Evolutionary conservation across 2,797 vertebrate genomes (phyloP).

Genomic region (Acanthurus lineatus): DNA sequence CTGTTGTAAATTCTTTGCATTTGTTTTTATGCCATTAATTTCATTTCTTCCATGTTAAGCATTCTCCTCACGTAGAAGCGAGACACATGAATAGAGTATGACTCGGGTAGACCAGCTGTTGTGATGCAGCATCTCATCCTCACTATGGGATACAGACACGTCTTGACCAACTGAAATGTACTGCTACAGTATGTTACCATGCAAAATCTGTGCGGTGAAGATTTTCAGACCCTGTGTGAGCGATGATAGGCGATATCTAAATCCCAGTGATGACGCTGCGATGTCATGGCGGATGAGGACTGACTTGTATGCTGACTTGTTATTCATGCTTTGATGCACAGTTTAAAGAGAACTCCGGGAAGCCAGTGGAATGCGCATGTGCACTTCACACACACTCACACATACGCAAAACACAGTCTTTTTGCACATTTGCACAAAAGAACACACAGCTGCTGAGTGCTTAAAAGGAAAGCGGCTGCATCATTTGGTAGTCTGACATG

Average conservation of each 20-base stretch:
- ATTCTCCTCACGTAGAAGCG: background rate
- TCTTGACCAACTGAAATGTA: conserved; percentile 1
- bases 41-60: background rate
- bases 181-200: conserved; percentile 44
- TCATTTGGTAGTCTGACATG: conserved; percentile 70
- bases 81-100: conserved; percentile 3
- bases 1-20: background rate
- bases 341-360: conserved; percentile 85
- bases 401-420: conserved; percentile 45
- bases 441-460: conserved; percentile 58
- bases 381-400: conserved; percentile 8
- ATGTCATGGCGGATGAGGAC: conserved; percentile 65
- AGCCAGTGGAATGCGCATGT: conserved; percentile 55
- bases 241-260: conserved; percentile 52
- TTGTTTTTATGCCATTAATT: background rate
- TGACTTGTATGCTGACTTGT: conserved; percentile 75
- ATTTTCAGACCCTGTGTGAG: conserved; percentile 41
- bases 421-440: conserved; percentile 57
- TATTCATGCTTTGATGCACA: conserved; percentile 86
- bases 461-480: conserved; percentile 60
- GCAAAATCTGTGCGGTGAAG: conserved; percentile 35
- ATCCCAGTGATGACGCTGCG: conserved; percentile 52
- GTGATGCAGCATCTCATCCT: conserved; percentile 5
- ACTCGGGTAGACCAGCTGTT: background rate
- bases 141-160: background rate